phyloP scores from a whole-genome alignment of 2,797 vertebrate species.

The Lutjanus argentimaculatus region DNA sequence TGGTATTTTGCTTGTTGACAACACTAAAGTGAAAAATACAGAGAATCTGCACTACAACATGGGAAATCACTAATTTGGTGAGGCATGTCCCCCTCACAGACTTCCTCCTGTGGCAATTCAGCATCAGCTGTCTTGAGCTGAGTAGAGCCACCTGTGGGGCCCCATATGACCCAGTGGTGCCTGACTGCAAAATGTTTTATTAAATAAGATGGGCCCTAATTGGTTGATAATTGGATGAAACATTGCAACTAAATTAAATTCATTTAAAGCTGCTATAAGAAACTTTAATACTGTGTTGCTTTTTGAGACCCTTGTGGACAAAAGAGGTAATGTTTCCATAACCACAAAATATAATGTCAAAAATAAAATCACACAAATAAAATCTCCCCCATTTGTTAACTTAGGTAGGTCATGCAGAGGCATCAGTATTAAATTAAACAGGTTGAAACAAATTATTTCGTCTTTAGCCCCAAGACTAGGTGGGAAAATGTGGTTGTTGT shows the following conservation, averaged over 20 bases:
- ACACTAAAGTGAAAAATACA: not conserved
- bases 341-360: too few species aligned
- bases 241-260: not conserved
- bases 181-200: slow-evolving; percentile 9
- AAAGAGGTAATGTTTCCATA: too few species aligned
- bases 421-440: too few species aligned
- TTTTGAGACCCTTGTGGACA: too few species aligned
- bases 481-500: not conserved
- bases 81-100: not conserved
- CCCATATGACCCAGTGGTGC: not conserved
- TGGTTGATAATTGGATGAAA: not conserved
- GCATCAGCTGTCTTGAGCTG: slow-evolving; percentile 20
- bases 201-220: not conserved
- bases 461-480: not conserved
- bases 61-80: not conserved
- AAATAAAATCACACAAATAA: too few species aligned
- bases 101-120: slow-evolving; percentile 1
- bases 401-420: too few species aligned
- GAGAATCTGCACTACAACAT: not conserved
- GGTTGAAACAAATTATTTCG: too few species aligned
- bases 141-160: slow-evolving; percentile 23
- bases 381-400: too few species aligned
- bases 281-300: too few species aligned
- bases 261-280: too few species aligned
- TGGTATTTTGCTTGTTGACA: not conserved